Conservation (phyloP, 2,888 invertebrate genomes). For the Dynastes grantii region DNA sequence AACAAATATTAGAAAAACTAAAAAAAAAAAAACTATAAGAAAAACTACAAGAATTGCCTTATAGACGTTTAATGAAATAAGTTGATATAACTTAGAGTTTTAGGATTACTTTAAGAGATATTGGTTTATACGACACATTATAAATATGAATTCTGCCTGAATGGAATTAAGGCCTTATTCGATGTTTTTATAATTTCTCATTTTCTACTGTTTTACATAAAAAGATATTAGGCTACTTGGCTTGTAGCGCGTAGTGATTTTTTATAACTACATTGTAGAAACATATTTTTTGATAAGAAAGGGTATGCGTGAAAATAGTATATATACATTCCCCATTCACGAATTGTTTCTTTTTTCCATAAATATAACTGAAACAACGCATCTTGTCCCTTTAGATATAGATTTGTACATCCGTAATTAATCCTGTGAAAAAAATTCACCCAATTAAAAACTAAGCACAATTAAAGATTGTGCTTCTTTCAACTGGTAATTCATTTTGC, state of each 20-base stretch:
- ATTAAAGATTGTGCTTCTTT: no score
- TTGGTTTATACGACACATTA: slow-evolving; percentile 37
- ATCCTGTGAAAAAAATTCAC: no score
- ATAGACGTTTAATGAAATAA: slow-evolving; percentile 51
- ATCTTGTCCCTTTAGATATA: not conserved
- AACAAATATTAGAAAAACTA: slow-evolving; percentile 32
- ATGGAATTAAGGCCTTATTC: slow-evolving; percentile 43
- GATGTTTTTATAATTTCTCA: slow-evolving; percentile 28
- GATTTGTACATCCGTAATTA: not conserved
- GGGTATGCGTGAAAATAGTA: slow-evolving; percentile 9
- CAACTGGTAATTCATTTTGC: no score
- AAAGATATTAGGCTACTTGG: slow-evolving; percentile 18
- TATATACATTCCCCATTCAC: slow-evolving; percentile 28
- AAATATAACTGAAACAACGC: not conserved
- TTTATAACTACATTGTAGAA: slow-evolving; percentile 39
- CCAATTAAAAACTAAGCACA: no score
- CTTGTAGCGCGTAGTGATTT: slow-evolving; percentile 26
- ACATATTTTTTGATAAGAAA: slow-evolving; percentile 36
- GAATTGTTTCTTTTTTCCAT: not conserved
- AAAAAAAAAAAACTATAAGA: slow-evolving; percentile 30
- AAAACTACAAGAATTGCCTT: slow-evolving; percentile 52
- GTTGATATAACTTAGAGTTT: slow-evolving; percentile 47
- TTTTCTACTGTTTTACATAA: slow-evolving; percentile 27
- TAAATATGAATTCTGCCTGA: slow-evolving; percentile 42
- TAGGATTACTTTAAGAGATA: slow-evolving; percentile 28